Evolutionary conservation across 2,888 invertebrate genomes (phyloP).

Genomic region (Cosmia pyralina): DNA sequence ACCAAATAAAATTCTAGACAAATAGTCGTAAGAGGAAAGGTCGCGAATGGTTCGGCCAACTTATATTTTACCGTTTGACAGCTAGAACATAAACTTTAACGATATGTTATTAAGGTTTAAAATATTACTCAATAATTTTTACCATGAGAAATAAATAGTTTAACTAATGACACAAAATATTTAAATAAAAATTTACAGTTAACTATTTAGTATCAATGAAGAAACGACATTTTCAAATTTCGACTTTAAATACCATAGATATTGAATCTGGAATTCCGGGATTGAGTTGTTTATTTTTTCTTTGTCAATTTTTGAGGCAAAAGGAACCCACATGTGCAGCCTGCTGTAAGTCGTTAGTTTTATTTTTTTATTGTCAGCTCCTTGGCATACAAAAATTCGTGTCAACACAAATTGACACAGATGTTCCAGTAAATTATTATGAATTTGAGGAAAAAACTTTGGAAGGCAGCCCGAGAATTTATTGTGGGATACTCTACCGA

Average conservation of each 20-base stretch:
- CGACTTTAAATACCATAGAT: constrained; percentile 53
- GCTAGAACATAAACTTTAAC: constrained; percentile 50
- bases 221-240: constrained; percentile 60
- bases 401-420: constrained; percentile 86
- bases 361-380: constrained; percentile 77
- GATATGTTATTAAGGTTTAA: constrained; percentile 55
- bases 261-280: constrained; percentile 55
- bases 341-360: constrained; percentile 82
- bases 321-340: constrained; percentile 83
- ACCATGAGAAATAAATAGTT: constrained; percentile 42
- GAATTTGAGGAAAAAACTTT: constrained; percentile 59
- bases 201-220: constrained; percentile 61
- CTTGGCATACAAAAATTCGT: constrained; percentile 78
- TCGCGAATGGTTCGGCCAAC: constrained; percentile 66
- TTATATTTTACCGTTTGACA: constrained; percentile 33
- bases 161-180: constrained; percentile 83
- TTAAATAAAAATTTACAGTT: constrained; percentile 78
- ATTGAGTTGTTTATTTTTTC: constrained; percentile 58
- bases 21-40: constrained; percentile 79
- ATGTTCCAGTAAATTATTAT: constrained; percentile 79
- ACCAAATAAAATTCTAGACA: constrained; percentile 80
- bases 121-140: constrained; percentile 14
- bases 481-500: constrained; percentile 53
- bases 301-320: constrained; percentile 73
- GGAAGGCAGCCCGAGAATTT: constrained; percentile 50